These are phyloP conservation scores for Phenganax marumi DNA, from an alignment of 92 coral and sea anemone genomes.

Conservation along the genomic window DNA sequence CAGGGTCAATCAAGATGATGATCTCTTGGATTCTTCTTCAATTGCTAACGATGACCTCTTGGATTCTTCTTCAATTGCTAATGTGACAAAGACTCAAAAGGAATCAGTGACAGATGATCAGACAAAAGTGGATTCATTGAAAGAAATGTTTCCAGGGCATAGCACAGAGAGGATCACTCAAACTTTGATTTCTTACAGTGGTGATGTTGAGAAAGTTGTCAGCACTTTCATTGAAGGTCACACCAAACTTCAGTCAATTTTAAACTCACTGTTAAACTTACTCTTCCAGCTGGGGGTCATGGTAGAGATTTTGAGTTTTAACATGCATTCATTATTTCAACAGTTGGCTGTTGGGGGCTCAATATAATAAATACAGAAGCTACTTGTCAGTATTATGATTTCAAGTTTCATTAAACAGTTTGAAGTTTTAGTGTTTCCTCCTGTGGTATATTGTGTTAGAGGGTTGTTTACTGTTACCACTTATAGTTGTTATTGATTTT, in stretches of 20 bases:
- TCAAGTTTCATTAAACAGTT: no score
- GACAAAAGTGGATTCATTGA: background rate
- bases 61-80: background rate
- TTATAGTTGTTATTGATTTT: background rate
- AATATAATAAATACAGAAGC: no score
- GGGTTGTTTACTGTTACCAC: background rate
- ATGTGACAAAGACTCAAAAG: background rate
- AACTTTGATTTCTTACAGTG: background rate
- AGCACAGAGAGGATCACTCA: slow-evolving; percentile 5
- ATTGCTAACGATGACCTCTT: background rate
- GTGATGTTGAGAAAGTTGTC: slow-evolving; percentile 17
- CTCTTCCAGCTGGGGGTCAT: background rate
- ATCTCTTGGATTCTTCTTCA: background rate
- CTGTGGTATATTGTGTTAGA: background rate
- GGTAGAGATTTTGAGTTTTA: background rate
- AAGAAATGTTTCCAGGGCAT: slow-evolving; percentile 14
- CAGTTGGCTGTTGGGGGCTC: no score
- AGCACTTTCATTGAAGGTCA: background rate
- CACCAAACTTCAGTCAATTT: background rate
- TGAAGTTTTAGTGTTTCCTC: background rate
- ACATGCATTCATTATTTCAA: no score
- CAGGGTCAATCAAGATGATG: background rate
- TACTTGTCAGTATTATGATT: no score
- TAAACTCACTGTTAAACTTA: background rate
- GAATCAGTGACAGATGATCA: background rate